Percentiles rank a stretch among this genome's conserved stretches.
Evolutionary conservation across 2,888 invertebrate genomes (phyloP).

Genomic region (Lingula anatina): DNA sequence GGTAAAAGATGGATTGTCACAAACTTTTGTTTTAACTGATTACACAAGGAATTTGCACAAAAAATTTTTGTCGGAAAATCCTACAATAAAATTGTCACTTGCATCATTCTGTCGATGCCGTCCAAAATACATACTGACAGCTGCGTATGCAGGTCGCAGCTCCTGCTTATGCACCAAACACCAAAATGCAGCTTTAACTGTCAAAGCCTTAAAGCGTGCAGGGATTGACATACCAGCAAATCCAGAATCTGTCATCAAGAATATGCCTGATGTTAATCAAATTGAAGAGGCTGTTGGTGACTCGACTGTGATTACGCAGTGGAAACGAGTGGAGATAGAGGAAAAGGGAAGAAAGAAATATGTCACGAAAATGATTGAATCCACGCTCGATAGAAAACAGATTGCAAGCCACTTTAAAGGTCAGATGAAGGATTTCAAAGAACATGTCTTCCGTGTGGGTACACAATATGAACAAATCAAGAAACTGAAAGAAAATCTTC

Average conservation of each 20-base stretch:
- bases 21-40: background rate
- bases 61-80: background rate
- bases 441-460: conserved; percentile 10
- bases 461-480: conserved; percentile 13
- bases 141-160: background rate
- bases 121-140: background rate
- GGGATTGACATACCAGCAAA: conserved; percentile 10
- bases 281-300: conserved; percentile 5
- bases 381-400: background rate
- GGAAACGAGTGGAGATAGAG: conserved; percentile 10
- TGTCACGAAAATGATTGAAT: conserved; percentile 11
- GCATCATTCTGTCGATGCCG: background rate
- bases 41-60: background rate
- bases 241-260: conserved; percentile 10
- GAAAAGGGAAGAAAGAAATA: conserved; percentile 9
- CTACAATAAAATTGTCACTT: background rate
- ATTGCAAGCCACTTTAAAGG: conserved; percentile 5
- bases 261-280: conserved; percentile 3
- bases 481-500: conserved; percentile 10
- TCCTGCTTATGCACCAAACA: conserved; percentile 1
- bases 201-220: conserved; percentile 6
- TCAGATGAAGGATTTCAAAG: conserved; percentile 12
- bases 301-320: conserved; percentile 2
- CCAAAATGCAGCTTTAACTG: conserved; percentile 9
- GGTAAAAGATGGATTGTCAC: background rate